Evolutionary conservation across 2,888 invertebrate genomes (phyloP), one percentile per base, ranked within the genome.

Genomic region (Athalia rosae): DNA sequence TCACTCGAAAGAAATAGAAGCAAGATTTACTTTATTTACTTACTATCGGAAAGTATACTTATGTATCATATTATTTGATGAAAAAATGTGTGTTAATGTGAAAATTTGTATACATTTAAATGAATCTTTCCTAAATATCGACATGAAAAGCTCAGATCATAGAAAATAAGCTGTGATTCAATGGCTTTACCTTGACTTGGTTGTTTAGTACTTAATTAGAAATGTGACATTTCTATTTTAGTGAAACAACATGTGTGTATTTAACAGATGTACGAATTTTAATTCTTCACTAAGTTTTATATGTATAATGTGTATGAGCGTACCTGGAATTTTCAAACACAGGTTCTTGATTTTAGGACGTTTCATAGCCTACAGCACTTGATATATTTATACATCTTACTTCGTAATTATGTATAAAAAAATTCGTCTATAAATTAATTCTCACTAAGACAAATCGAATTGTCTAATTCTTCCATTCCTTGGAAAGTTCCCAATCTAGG

Each of bases 341-440:
- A 61, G 48, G 13, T 74, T 74, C 62, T 62, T 62, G 74, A 59
- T 61, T 74, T 62, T 62, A 61, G 61, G 62, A 74, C 59, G 74
- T 61, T 61, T 74, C 74, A 62, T 74, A 74, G 59, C 45, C 74
- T 48, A 62, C 61, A 74, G 74, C 74, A 74, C 62, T 74, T 71
- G 61, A 59, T 59, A 74, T 74, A 74, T 61, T 74, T 74, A 74
- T 74, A 74, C 74, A 74, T 74, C 74, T 74, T 74, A 74, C 61
- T 61, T 74, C 50, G 74, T 74, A 74, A 74, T 74, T 74, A 74
- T 74, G 74, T 74, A 74, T 74, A 74, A 74, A 74, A 74, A 74
- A 48, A 74, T 74, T 74, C 74, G 74, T 74, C 74, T 74, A 74
- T 74, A 74, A 74, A 74, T 74, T 74, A 74, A 74, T 61, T 74